phyloP scores from a whole-genome alignment of 2,888 invertebrate genomes.

The Drosophila nigritarsus region DNA sequence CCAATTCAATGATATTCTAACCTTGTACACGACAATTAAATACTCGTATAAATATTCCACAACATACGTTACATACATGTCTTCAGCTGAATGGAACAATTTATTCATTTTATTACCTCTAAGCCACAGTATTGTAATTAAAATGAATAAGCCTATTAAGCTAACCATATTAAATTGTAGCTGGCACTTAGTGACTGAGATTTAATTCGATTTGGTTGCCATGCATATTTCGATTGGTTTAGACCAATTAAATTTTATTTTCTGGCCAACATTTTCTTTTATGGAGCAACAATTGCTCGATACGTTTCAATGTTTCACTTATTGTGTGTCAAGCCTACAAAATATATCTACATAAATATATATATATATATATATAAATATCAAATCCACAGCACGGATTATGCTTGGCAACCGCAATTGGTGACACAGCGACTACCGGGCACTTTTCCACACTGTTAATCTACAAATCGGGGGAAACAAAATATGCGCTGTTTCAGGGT shows the following conservation, averaged over 20 bases:
- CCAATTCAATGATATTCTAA: constrained; percentile 7
- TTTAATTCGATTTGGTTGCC: constrained; percentile 2
- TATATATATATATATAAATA: too few relatives aligned
- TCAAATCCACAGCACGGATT: constrained; percentile 24
- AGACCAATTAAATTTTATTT: constrained; percentile 14
- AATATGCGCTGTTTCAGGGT: constrained; percentile 31
- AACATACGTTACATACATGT: not conserved
- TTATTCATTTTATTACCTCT: not conserved
- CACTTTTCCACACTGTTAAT: constrained; percentile 2
- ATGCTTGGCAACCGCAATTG: constrained; percentile 19
- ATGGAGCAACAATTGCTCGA: not conserved
- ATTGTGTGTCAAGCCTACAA: constrained; percentile 34
- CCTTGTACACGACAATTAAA: not conserved
- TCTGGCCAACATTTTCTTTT: not conserved
- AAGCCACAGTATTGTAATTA: not conserved
- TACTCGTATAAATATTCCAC: not conserved
- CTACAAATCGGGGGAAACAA: constrained; percentile 1
- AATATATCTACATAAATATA: too few relatives aligned
- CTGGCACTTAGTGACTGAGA: not conserved
- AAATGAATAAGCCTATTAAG: constrained; percentile 3
- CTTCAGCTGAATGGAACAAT: not conserved
- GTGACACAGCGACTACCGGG: constrained; percentile 22
- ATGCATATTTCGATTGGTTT: constrained; percentile 10
- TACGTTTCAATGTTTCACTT: constrained; percentile 31
- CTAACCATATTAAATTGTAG: constrained; percentile 12